Evolutionary conservation across 2,888 invertebrate genomes (phyloP).

Genomic region (Parapristionchus giblindavisi): DNA sequence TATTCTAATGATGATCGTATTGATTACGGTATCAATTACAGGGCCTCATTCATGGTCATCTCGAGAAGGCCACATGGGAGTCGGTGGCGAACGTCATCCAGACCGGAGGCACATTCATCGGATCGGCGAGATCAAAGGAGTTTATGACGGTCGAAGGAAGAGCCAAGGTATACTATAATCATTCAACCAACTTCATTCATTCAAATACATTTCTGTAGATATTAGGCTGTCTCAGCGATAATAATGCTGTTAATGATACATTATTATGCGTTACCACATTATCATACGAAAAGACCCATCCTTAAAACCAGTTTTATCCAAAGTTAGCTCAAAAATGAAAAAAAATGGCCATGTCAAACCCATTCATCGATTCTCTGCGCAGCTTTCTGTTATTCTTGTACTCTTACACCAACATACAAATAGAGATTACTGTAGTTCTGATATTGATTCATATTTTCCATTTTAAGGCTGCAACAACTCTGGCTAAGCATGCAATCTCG

Average conservation of each 20-base stretch:
- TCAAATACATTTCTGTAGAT: too few relatives aligned
- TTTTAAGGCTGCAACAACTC: constrained; percentile 83
- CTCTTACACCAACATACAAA: too few relatives aligned
- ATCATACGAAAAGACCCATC: too few relatives aligned
- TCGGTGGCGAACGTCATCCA: constrained; percentile 96
- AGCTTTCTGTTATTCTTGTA: neutral
- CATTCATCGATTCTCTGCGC: neutral
- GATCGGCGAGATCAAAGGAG: constrained; percentile 91
- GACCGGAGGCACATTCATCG: constrained; percentile 94
- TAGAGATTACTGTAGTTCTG: too few relatives aligned
- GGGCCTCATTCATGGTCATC: constrained; percentile 73
- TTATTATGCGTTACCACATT: too few relatives aligned
- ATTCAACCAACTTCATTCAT: too few relatives aligned
- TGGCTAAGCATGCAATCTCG: constrained; percentile 85
- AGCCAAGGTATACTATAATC: too few relatives aligned
- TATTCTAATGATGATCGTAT: too few relatives aligned
- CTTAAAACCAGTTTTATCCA: too few relatives aligned
- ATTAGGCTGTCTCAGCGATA: too few relatives aligned
- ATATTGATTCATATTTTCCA: neutral
- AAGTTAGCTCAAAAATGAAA: too few relatives aligned
- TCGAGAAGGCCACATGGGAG: constrained; percentile 93
- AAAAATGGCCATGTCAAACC: neutral
- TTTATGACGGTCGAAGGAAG: constrained; percentile 89
- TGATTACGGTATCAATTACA: neutral
- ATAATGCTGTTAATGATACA: too few relatives aligned